A percentile compares a stretch with the other conserved stretches of the same genome.
Evolutionary conservation across 2,888 invertebrate species (phyloP).

Genomic region (Dione vanillae): DNA sequence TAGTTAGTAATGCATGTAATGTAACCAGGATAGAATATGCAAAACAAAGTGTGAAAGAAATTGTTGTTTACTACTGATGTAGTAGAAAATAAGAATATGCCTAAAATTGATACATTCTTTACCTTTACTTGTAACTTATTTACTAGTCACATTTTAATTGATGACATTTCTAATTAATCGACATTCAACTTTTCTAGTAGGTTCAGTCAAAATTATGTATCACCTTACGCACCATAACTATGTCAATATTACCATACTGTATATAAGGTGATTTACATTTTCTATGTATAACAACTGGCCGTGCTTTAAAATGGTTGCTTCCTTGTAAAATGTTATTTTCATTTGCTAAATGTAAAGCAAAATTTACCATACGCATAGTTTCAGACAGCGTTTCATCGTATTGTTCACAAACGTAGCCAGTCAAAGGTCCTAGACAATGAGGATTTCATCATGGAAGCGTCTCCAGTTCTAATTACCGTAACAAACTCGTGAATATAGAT

Average conservation of each 20-base stretch:
- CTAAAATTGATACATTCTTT: too few relatives aligned
- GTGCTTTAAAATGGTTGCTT: background rate
- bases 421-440: slow-evolving; percentile 37
- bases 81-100: too few relatives aligned
- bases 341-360: slow-evolving; percentile 33
- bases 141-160: too few relatives aligned
- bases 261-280: background rate
- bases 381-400: slow-evolving; percentile 30
- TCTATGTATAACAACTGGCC: background rate
- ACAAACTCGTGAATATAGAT: slow-evolving; percentile 40
- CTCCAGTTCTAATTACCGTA: slow-evolving; percentile 42
- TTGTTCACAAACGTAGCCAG: slow-evolving; percentile 34
- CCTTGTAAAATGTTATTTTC: slow-evolving; percentile 5
- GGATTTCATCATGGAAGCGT: slow-evolving; percentile 39
- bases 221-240: background rate
- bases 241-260: background rate
- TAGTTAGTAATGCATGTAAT: too few relatives aligned
- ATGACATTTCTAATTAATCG: too few relatives aligned
- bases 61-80: too few relatives aligned
- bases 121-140: too few relatives aligned
- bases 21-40: too few relatives aligned
- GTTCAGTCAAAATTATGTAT: too few relatives aligned
- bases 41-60: too few relatives aligned
- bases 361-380: slow-evolving; percentile 30
- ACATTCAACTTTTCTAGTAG: too few relatives aligned